phyloP scores from a whole-genome alignment of 1,140 invertebrate species.

The Lethocerus indicus region DNA sequence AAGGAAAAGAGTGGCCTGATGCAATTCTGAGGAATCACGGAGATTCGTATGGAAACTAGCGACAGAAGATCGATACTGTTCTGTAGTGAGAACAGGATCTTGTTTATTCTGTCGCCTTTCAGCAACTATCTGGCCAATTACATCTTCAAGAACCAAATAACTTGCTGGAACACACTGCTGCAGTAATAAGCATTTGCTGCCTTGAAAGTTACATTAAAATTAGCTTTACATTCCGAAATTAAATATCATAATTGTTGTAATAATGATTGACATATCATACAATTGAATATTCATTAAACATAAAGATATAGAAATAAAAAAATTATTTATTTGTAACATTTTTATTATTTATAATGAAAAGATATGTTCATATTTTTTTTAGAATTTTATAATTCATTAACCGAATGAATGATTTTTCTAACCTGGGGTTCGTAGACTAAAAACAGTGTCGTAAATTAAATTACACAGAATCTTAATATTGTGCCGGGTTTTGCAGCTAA shows the following conservation, averaged over 20 bases:
- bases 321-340: no score
- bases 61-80: constrained; percentile 61
- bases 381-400: no score
- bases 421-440: constrained; percentile 72
- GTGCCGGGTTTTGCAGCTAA: constrained; percentile 74
- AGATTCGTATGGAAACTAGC: constrained; percentile 34
- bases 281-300: no score
- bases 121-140: constrained; percentile 59
- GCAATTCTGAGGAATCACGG: constrained; percentile 67
- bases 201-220: no score
- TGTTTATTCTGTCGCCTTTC: constrained; percentile 43
- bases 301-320: no score
- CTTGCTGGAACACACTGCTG: constrained; percentile 92
- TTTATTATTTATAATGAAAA: no score
- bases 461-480: constrained; percentile 85
- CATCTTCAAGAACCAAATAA: constrained; percentile 87
- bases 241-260: no score
- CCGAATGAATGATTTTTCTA: no score
- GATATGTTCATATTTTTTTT: neutral
- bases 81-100: constrained; percentile 79
- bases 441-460: constrained; percentile 86
- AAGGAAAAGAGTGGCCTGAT: constrained; percentile 89
- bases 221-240: no score
- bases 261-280: no score
- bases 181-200: constrained; percentile 76